Evolutionary conservation across 2,888 invertebrate genomes (phyloP).

Genomic region (Erynnis tages): DNA sequence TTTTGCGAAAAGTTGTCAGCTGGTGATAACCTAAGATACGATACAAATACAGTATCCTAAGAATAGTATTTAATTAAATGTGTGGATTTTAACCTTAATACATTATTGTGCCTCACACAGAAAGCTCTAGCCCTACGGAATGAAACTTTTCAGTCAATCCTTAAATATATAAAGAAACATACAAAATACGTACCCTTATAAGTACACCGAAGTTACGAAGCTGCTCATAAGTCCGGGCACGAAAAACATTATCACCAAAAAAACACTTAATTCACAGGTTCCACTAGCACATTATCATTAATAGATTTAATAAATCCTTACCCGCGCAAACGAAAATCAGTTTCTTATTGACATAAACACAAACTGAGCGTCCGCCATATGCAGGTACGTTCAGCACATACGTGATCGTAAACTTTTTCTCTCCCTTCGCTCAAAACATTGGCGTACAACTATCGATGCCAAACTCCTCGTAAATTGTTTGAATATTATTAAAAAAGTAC

Average conservation of each 20-base stretch:
- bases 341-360: constrained; percentile 81
- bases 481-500: neutral
- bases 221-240: constrained; percentile 67
- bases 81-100: neutral
- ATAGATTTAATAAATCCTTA: constrained; percentile 70
- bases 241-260: constrained; percentile 75
- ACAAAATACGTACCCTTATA: constrained; percentile 76
- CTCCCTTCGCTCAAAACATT: constrained; percentile 35
- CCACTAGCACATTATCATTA: constrained; percentile 70
- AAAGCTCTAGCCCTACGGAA: neutral
- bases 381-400: constrained; percentile 73
- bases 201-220: constrained; percentile 64
- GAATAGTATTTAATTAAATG: neutral
- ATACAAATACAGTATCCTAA: neutral
- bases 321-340: constrained; percentile 80
- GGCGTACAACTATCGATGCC: neutral
- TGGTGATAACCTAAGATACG: constrained; percentile 59
- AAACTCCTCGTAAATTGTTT: neutral
- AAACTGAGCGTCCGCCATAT: constrained; percentile 81
- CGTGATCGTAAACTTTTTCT: constrained; percentile 40
- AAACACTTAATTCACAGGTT: constrained; percentile 70
- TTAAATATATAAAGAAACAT: constrained; percentile 61
- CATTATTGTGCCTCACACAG: neutral
- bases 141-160: constrained; percentile 39
- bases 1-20: constrained; percentile 58